These are phyloP conservation scores for Bruchidius siliquastri DNA, from an alignment of 2,888 invertebrate genomes.

Conservation along the genomic window DNA sequence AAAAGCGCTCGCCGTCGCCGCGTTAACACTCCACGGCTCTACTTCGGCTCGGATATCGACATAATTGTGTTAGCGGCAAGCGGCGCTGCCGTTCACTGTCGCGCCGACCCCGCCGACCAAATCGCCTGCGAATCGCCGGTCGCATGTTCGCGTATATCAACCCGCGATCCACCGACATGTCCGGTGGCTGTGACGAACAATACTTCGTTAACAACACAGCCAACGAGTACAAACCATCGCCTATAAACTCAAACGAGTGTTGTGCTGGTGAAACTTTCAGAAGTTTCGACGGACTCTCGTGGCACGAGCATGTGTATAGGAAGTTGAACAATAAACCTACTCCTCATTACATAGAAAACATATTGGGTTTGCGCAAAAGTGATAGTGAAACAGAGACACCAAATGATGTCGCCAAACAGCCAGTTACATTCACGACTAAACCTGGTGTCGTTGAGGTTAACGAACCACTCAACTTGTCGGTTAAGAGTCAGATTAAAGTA, in stretches of 20 bases:
- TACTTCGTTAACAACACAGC: neutral
- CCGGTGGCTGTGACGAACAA: neutral
- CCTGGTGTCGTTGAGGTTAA: constrained; percentile 33
- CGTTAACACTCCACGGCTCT: neutral
- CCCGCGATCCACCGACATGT: neutral
- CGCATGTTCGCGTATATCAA: neutral
- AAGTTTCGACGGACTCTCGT: constrained; percentile 47
- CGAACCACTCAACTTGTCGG: constrained; percentile 45
- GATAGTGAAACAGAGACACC: constrained; percentile 9
- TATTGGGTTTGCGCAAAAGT: constrained; percentile 57
- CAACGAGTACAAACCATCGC: neutral
- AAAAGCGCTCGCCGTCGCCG: neutral
- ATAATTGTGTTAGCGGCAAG: neutral
- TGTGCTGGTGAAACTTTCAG: neutral
- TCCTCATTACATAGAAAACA: constrained; percentile 83
- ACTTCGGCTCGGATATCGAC: neutral
- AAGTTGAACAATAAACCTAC: constrained; percentile 78
- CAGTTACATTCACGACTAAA: constrained; percentile 15
- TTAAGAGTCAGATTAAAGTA: constrained; percentile 39
- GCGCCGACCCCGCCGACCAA: neutral
- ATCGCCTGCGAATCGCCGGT: neutral
- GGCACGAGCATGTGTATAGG: constrained; percentile 89
- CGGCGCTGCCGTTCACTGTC: neutral
- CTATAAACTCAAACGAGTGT: neutral
- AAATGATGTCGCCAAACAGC: constrained; percentile 8